Conservation (phyloP, 2,797 vertebrate genomes). For the Vespertilio murinus region DNA sequence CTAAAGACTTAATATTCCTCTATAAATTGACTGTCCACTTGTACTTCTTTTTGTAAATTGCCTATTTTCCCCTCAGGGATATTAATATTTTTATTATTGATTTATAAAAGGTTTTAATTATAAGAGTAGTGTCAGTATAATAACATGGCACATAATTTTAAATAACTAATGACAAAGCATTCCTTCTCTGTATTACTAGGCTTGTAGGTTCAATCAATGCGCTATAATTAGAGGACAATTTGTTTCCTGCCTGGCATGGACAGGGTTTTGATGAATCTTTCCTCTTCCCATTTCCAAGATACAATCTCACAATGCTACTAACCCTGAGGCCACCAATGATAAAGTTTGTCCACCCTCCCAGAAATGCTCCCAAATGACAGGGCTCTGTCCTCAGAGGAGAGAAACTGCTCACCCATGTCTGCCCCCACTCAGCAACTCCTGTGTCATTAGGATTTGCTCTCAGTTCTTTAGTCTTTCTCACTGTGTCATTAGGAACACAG, state of each 20-base stretch:
- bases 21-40: slow-evolving; percentile 8
- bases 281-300: background rate
- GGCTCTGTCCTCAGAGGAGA: background rate
- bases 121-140: background rate
- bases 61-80: background rate
- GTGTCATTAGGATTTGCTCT: background rate
- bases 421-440: fast-evolving
- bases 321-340: background rate
- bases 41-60: background rate
- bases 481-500: background rate
- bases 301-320: background rate
- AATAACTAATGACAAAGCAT: background rate
- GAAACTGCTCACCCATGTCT: background rate
- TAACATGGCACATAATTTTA: background rate
- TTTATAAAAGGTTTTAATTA: slow-evolving; percentile 41
- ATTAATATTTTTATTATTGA: slow-evolving; percentile 30
- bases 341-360: background rate
- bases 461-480: background rate
- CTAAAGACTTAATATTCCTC: background rate
- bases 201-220: background rate
- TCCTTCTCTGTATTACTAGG: background rate
- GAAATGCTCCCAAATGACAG: background rate
- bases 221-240: background rate
- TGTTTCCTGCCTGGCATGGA: background rate
- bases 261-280: background rate